Percentiles rank a stretch among this genome's conserved stretches.
Evolutionary conservation across 2,113 vertebrate species (phyloP).

Genomic region (Rhinolophus ferrumequinum): DNA sequence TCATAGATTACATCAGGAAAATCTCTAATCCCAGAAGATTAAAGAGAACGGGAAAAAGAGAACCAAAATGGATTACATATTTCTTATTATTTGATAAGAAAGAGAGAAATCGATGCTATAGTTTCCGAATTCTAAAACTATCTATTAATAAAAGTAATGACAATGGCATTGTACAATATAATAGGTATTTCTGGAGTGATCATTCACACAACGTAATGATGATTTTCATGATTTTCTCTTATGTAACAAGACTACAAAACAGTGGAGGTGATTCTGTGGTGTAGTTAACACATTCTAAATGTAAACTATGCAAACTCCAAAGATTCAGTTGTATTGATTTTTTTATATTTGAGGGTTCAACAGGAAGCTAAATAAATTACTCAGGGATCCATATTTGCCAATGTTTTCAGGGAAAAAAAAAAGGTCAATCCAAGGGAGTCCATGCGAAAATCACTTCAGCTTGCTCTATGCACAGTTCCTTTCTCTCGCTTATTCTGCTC

Average conservation of each 20-base stretch:
- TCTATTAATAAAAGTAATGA: background rate
- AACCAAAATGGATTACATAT: background rate
- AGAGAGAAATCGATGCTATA: background rate
- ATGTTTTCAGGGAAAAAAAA: background rate
- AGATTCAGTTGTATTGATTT: background rate
- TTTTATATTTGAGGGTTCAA: background rate
- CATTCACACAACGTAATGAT: background rate
- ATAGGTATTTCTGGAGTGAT: background rate
- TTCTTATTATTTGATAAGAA: slow-evolving; percentile 35
- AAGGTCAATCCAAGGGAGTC: background rate
- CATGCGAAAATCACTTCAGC: background rate
- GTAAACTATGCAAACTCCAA: background rate
- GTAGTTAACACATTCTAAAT: background rate
- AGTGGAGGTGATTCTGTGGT: background rate
- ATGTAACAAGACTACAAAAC: background rate
- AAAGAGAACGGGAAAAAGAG: background rate
- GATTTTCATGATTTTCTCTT: background rate
- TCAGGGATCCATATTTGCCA: background rate
- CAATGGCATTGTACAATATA: background rate
- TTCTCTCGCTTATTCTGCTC: background rate
- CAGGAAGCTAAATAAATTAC: background rate
- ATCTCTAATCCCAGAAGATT: background rate
- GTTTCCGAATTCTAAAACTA: background rate
- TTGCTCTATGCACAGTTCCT: background rate
- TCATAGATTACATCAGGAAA: background rate